Evolutionary conservation across 2,888 invertebrate species (phyloP), one percentile per base, ranked within the genome.

Genomic region (Oscheius sp.): DNA sequence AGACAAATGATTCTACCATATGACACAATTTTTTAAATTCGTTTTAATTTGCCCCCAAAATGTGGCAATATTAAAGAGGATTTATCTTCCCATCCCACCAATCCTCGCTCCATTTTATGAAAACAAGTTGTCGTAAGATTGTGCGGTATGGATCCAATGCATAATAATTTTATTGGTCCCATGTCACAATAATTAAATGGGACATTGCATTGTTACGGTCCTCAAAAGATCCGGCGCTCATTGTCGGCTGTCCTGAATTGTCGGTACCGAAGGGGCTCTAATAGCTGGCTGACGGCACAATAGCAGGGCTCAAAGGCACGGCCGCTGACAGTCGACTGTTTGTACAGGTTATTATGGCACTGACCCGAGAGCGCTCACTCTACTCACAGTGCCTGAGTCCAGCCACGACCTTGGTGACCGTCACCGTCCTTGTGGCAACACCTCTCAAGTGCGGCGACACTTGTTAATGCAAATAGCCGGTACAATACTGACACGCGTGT

Each of bases 381-480:
- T 42, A 17, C 61, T 42, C 37, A 6, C 61, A 10, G 10, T n/a
- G 17, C 61, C 15, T 20, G 55, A n/a, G 37, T n/a, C 42, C 29
- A 27, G 10, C 10, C 8, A 8, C 61, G 61, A 61, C 61, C 61
- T 61, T 61, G 61, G 61, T 61, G 61, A 61, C 61, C 61, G 61
- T 61, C 61, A 61, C 61, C 61, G 61, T 42, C 61, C 61, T 61
- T 61, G 61, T 61, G 45, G 61, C 61, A 45, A 61, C 61, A 61
- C 61, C 61, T 61, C 61, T 61, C 61, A 45, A 61, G 61, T 61
- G 61, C 61, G 61, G 42, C 61, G 61, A 61, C 61, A 61, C 61
- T 61, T 61, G 61, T 61, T 61, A 61, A 61, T 61, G 61, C 61
- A 61, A 61, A 61, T 61, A 61, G 61, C 61, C 61, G 61, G 45